Evolutionary conservation across 1,140 invertebrate species (phyloP).

Genomic region (Philopotamus ludificatus): DNA sequence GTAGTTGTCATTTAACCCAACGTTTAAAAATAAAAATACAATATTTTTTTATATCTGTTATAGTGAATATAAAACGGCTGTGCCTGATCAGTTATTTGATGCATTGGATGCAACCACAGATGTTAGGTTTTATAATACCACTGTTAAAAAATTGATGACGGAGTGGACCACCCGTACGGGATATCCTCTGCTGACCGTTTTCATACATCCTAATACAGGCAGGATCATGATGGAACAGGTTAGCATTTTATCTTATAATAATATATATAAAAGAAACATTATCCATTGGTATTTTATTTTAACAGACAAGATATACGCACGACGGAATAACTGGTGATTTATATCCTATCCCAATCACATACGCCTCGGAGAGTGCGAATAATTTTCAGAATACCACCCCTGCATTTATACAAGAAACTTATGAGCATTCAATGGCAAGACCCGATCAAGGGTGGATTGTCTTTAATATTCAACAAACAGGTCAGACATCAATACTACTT

Average conservation of each 20-base stretch:
- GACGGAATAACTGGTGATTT: not conserved
- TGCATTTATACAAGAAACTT: not conserved
- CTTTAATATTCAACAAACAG: conserved; percentile 16
- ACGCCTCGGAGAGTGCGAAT: not conserved
- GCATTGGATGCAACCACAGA: not conserved
- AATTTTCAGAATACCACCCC: not conserved
- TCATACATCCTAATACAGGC: not conserved
- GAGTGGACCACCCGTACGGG: not conserved
- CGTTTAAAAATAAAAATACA: not conserved
- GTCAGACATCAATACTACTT: too few relatives aligned
- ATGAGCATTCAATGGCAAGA: not conserved
- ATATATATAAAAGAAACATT: not conserved
- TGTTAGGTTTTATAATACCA: not conserved
- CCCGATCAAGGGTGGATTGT: not conserved
- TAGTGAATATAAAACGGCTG: not conserved
- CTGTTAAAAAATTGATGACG: not conserved
- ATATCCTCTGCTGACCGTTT: not conserved
- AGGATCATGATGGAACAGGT: not conserved
- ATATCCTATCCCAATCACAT: conserved; percentile 8
- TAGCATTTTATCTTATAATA: not conserved
- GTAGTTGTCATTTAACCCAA: not conserved
- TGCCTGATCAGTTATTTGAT: not conserved
- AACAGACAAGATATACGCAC: not conserved
- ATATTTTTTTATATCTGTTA: not conserved
- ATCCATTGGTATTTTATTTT: not conserved